Evolutionary conservation across 2,888 invertebrate genomes (phyloP), one percentile per base, ranked within the genome.

Genomic region (Schrankia costaestrigalis): DNA sequence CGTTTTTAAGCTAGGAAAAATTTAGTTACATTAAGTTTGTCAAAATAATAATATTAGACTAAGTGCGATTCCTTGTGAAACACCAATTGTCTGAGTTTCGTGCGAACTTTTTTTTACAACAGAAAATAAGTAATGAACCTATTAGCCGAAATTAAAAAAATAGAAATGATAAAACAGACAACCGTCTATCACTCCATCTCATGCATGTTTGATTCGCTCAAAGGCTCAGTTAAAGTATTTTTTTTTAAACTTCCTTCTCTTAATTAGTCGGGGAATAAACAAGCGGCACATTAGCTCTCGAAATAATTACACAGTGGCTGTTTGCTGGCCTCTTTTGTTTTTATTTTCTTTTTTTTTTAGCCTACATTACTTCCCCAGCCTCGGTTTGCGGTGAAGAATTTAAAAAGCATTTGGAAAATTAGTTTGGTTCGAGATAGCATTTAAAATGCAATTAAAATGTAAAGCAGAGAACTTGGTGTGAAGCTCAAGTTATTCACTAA

Each of bases 241-340:
- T 81, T 79, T 74, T 58, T 64, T 78, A 78, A 72, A 75, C 76
- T 76, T 79, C 76, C 77, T 78, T 68, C 72, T 78, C 81, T 82
- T 86, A 87, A 86, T 87, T 87, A 84, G 84, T 78, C 78, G 67
- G 75, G 79, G 84, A 78, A 84, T 84, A 85, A 86, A 82, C 85
- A 84, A 82, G 77, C 71, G 81, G 80, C 79, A 79, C 80, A 84
- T 86, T 86, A 82, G 81, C 86, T 80, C 71, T 81, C 75, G 70
- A 72, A 77, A 85, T 86, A 86, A 87, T 86, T 87, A 80, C 82
- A 69, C 68, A 55, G 66, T 61, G 69, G 78, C 70, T 65, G 73
- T 68, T 66, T 66, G 64, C 62, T 64, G 59, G 71, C 65, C 59
- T 62, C 51, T 62, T 68, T 67, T 57, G 57, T 51, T 63, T 69